Base-by-base conservation (phyloP, 2,888 invertebrate species). In the Mechanitis mazaeus region DNA sequence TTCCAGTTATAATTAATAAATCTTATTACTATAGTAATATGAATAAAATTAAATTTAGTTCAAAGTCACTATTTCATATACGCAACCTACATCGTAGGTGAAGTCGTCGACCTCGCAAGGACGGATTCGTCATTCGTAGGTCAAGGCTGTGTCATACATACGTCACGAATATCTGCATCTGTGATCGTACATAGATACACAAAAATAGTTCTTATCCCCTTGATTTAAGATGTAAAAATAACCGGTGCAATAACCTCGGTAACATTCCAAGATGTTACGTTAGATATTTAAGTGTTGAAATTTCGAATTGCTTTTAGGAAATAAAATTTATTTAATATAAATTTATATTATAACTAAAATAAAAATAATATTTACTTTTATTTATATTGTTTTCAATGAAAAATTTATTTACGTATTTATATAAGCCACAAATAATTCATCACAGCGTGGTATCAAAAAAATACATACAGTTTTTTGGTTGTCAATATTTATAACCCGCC, bases 111-210 rank as follows among this genome's bases (percentile, higher is more conserved):
- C 85, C 87, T 77, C 81, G 75, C 89, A 90, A 90, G 89, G 89
- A 86, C 88, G 87, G 81, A 81, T 87, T 81, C 83, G 87, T 90
- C 88, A 89, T 84, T 76, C 78, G 75, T 72, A 66, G 85, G 86
- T 85, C 88, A 89, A 88, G 89, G 89, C 82, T 84, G 84, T 83
- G 80, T 80, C 85, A 81, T 20, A 35, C 84, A 81, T 80, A 81
- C 82, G 82, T 77, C 76, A 76, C 75, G 64, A 77, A 80, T 83
- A 84, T 86, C 86, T 87, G 85, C 85, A 86, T 85, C 85, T 85
- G 84, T 77, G 86, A 87, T 87, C 84, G 82, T 80, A 85, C 84
- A 79, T 81, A 82, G 85, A 86, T 86, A 85, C 77, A 81, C 68
- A 72, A 87, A 73, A 81, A 69, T 77, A 72, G 79, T 84, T 76